phyloP scores from a whole-genome alignment of 2,113 vertebrate species.

The Albula goreensis region DNA sequence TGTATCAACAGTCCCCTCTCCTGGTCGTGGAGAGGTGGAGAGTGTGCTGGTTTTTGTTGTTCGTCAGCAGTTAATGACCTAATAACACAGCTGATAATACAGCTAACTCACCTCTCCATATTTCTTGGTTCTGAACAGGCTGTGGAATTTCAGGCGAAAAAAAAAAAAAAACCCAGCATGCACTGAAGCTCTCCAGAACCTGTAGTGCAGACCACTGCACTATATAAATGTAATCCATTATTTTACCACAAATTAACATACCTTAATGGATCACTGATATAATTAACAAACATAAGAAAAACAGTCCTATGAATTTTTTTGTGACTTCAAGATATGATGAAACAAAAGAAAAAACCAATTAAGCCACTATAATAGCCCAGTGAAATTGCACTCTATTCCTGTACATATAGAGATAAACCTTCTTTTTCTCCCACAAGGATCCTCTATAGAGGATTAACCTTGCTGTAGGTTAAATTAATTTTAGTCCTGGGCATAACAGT shows the following conservation, averaged over 20 bases:
- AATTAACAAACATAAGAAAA: background rate
- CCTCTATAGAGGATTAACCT: constrained; percentile 8
- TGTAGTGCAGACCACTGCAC: too few relatives aligned
- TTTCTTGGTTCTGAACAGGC: too few relatives aligned
- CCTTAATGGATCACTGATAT: background rate
- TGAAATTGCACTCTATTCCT: background rate
- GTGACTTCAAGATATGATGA: background rate
- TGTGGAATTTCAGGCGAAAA: too few relatives aligned
- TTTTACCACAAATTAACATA: background rate
- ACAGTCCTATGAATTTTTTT: background rate
- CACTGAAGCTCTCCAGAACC: too few relatives aligned
- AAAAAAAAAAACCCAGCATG: too few relatives aligned
- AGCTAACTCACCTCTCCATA: too few relatives aligned
- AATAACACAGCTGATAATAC: too few relatives aligned
- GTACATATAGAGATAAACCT: background rate
- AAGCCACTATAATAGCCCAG: background rate
- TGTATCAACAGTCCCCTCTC: too few relatives aligned
- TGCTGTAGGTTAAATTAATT: constrained; percentile 3
- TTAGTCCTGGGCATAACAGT: background rate
- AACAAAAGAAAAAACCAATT: constrained; percentile 2
- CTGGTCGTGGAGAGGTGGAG: too few relatives aligned
- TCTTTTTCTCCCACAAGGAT: constrained; percentile 5
- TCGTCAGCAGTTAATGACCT: too few relatives aligned
- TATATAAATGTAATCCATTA: background rate
- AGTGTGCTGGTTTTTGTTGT: too few relatives aligned